Percentiles rank a stretch among this genome's conserved stretches.
phyloP scores from a whole-genome alignment of 2,797 vertebrate genomes.

The Halcyon badia region DNA sequence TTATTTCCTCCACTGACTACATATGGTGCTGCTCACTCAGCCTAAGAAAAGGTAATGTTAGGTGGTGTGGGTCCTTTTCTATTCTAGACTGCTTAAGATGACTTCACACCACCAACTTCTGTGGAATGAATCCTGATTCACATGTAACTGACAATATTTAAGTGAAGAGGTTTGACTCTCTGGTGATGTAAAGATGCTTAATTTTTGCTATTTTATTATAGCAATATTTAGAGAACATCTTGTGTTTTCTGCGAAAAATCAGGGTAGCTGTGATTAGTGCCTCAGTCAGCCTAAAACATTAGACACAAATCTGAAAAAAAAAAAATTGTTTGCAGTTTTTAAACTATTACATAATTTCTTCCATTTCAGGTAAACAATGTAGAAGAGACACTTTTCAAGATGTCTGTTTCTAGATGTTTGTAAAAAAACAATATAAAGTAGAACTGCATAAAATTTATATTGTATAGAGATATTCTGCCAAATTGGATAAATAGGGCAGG shows the following conservation, averaged over 20 bases:
- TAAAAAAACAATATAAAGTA: neutral
- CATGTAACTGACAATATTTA: neutral
- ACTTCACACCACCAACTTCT: neutral
- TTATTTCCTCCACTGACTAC: conserved; percentile 24
- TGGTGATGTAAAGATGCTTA: neutral
- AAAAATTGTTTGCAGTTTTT: neutral
- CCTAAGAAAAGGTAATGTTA: neutral
- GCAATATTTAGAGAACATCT: neutral
- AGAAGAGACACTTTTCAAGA: neutral
- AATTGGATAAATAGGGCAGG: neutral
- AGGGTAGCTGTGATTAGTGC: neutral
- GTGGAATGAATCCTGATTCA: neutral
- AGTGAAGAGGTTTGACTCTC: neutral
- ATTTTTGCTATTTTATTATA: neutral
- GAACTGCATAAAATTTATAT: neutral
- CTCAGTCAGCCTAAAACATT: neutral
- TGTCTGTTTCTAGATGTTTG: neutral
- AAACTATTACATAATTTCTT: neutral
- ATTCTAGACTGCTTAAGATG: neutral
- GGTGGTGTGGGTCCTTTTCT: neutral
- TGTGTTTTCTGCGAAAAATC: neutral
- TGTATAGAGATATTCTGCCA: neutral
- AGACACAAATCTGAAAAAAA: neutral
- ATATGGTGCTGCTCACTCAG: neutral
- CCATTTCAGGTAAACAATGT: neutral